Evolutionary conservation across 2,888 invertebrate species (phyloP), one percentile per base, ranked within the genome.

Genomic region (Lampropteryx suffumata): DNA sequence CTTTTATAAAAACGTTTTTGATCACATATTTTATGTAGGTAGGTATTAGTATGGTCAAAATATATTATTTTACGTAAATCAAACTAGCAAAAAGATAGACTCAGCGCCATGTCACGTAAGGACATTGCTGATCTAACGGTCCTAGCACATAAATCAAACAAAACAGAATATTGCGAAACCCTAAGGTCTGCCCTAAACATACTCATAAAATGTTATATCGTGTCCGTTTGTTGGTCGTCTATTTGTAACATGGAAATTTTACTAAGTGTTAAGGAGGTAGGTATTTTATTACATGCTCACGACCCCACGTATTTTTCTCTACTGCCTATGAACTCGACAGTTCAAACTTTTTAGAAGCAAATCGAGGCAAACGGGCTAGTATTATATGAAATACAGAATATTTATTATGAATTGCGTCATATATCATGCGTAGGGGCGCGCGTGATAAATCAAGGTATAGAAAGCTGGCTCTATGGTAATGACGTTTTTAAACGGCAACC

Each of bases 401-500:
- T 59, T 69, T 62, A 64, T 68, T 69, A 67, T 64, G 62, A 72
- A 67, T 69, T 56, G 57, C 55, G 59, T 67, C 65, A 71, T 74
- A 72, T 64, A 69, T 68, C 55, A 50, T 53, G 58, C 47, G 60
- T 55, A 56, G 57, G 59, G 61, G 60, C 57, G 65, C 43, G 37
- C 54, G 58, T 17, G 50, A 67, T 71, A 70, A 69, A 71, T 71
- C 65, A 68, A 55, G 44, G 52, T 56, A 55, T 53, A 61, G 65
- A 65, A 65, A 65, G 53, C 61, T 57, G 56, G 53, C 40, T 57
- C 60, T 63, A 63, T 71, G 71, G 67, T 72, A 71, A 73, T 73
- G 75, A 73, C 71, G 62, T 68, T 67, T 71, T 71, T 62, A 74
- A 78, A 76, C 66, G 69, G 63, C 68, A 64, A 64, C 67, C 61